Percentiles rank a stretch among this genome's conserved stretches.
phyloP scores from a whole-genome alignment of 2,797 vertebrate genomes.

The Molossus alvarezi region DNA sequence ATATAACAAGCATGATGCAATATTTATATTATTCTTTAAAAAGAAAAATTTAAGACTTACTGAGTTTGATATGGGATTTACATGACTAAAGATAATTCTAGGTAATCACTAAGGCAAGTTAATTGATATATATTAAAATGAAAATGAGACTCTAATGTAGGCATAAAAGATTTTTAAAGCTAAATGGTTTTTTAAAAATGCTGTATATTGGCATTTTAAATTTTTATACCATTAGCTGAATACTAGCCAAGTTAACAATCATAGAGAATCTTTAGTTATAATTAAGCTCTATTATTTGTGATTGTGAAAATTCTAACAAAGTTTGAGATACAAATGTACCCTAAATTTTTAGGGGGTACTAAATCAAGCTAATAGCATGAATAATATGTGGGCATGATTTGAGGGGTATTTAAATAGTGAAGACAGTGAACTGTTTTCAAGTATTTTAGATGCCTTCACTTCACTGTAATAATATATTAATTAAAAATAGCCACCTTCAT shows the following conservation, averaged over 20 bases:
- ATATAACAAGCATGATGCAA: background rate
- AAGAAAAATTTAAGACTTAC: constrained; percentile 14
- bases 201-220: constrained; percentile 48
- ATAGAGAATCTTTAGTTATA: constrained; percentile 23
- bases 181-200: constrained; percentile 12
- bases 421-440: background rate
- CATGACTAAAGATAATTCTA: background rate
- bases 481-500: background rate
- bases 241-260: background rate
- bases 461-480: background rate
- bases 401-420: background rate
- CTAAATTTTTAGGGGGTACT: background rate
- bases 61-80: background rate
- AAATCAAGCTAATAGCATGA: background rate
- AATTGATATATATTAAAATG: constrained; percentile 26
- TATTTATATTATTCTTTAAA: background rate
- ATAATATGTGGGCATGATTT: background rate
- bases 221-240: constrained; percentile 14
- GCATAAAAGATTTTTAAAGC: constrained; percentile 30
- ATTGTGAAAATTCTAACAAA: constrained; percentile 53
- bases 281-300: background rate
- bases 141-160: constrained; percentile 49
- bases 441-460: background rate
- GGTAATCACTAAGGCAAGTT: constrained; percentile 36
- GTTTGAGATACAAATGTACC: background rate